Evolutionary conservation across 2,888 invertebrate genomes (phyloP), one percentile per base, ranked within the genome.

Genomic region (Mythimna lalbum): DNA sequence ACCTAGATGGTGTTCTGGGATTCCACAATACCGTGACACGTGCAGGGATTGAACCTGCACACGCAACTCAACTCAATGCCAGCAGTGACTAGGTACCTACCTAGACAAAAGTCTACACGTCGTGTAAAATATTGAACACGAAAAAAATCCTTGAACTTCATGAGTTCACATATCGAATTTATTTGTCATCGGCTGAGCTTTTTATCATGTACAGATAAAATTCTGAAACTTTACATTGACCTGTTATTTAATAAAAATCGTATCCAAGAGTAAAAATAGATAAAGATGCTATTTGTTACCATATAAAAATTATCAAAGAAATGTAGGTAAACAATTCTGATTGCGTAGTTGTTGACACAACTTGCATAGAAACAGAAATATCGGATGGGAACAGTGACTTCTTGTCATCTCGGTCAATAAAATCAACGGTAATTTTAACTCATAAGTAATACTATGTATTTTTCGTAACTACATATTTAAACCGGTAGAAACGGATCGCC

Each of bases 131-230:
- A 62, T 57, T 62, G 39, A 50, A 63, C 23, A 73, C n/a, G 39
- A 53, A 36, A 19, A 10, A 56, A 27, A 72, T 65, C 78, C 78
- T 79, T 79, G 81, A 76, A 80, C 78, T 63, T 17, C 0, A 27
- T 56, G 61, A 79, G 60, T 61, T 61, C 57, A 55, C 61, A 57
- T 36, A 63, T 31, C 33, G 27, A 57, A 36, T 63, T 17, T 66
- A 17, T 1, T 61, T 70, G 69, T 75, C 80, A 74, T 49, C 63
- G 59, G 55, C 33, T 47, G 27, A 69, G 65, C 62, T 71, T 64
- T 72, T 78, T 79, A 76, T 79, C 63, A 63, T 63, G 55, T 27
- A 43, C 1, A 61, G 79, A 79, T 81, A 76, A 76, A 56, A 77
- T 69, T 17, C 63, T 43, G 47, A 72, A 77, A 76, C 23, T 63